Percentiles rank a stretch among this genome's conserved stretches.
Conservation (phyloP, 1,140 invertebrate genomes). For the Carposina sasakii region DNA sequence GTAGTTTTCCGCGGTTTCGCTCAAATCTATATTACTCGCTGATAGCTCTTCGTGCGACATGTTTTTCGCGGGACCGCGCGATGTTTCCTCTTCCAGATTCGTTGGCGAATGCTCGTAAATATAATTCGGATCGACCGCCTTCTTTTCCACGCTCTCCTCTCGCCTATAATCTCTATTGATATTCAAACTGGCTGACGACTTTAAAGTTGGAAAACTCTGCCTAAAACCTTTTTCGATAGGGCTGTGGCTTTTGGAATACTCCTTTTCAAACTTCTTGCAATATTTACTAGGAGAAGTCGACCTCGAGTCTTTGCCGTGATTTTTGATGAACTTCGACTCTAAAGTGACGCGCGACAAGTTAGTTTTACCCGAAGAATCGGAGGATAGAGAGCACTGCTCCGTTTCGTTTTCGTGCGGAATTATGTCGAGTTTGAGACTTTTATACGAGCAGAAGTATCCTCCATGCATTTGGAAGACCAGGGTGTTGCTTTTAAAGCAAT, state of each 20-base stretch:
- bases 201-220: conserved; percentile 53
- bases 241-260: conserved; percentile 67
- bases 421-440: conserved; percentile 70
- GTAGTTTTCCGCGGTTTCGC: conserved; percentile 67
- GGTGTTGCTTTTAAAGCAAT: conserved; percentile 83
- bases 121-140: conserved; percentile 39
- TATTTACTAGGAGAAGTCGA: conserved; percentile 59
- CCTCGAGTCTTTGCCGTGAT: conserved; percentile 46
- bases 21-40: conserved; percentile 59
- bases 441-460: conserved; percentile 85
- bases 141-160: conserved; percentile 35
- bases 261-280: conserved; percentile 46
- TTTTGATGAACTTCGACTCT: conserved; percentile 42
- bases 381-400: conserved; percentile 55
- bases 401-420: conserved; percentile 60
- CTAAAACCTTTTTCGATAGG: conserved; percentile 54
- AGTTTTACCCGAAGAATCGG: conserved; percentile 52
- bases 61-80: conserved; percentile 46
- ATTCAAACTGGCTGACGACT: conserved; percentile 46
- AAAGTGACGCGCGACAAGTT: conserved; percentile 43
- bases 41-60: conserved; percentile 54
- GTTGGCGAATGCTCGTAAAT: conserved; percentile 68
- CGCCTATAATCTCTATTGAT: conserved; percentile 35
- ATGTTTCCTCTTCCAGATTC: conserved; percentile 52
- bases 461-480: conserved; percentile 91